phyloP scores from a whole-genome alignment of 1,140 invertebrate species.

The Brachionus sp. region DNA sequence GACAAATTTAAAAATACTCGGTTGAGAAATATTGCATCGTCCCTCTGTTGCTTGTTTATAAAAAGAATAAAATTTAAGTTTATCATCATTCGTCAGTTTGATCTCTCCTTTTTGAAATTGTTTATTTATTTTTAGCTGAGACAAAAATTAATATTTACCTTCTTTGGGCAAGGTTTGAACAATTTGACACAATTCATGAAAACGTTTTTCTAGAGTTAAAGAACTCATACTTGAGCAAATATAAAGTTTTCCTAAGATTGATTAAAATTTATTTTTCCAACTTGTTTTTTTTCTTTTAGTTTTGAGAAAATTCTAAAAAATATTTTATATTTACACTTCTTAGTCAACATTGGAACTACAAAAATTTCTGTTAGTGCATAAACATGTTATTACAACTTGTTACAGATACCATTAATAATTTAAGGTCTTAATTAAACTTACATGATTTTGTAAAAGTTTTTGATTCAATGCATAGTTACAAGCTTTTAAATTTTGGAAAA shows the following conservation, averaged over 20 bases:
- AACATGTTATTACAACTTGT: no score
- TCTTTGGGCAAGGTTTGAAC: slow-evolving; percentile 80
- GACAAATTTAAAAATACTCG: slow-evolving; percentile 84
- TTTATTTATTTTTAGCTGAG: slow-evolving; percentile 53
- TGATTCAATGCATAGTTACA: no score
- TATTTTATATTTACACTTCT: no score
- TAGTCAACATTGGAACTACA: no score
- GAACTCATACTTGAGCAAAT: not conserved
- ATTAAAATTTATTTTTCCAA: not conserved
- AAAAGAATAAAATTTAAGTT: slow-evolving; percentile 86
- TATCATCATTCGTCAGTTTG: slow-evolving; percentile 86
- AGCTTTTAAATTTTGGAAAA: no score
- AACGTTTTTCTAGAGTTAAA: slow-evolving; percentile 67
- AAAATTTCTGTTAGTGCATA: no score
- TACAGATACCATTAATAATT: no score
- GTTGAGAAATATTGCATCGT: slow-evolving; percentile 71
- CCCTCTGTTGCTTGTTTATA: slow-evolving; percentile 92
- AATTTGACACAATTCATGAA: slow-evolving; percentile 79
- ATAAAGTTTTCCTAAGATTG: not conserved
- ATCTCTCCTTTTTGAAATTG: not conserved
- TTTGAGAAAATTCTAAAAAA: no score
- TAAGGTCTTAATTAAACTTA: no score
- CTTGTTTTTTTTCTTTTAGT: no score
- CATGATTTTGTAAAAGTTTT: no score
- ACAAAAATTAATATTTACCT: slow-evolving; percentile 64